Evolutionary conservation across 2,797 vertebrate species (phyloP).

Genomic region (Florisuga fusca): DNA sequence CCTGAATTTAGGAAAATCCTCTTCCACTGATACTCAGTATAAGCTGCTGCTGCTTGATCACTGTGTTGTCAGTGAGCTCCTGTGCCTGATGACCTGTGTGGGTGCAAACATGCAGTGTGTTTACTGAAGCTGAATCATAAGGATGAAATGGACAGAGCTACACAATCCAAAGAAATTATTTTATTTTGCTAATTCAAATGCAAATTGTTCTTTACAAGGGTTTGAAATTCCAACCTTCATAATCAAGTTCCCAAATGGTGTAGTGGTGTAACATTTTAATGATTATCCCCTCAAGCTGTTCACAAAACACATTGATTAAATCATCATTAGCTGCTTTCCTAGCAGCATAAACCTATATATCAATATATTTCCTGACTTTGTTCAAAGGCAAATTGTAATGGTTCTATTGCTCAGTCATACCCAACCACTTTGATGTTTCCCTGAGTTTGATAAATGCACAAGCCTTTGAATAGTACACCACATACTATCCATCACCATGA

Average conservation of each 20-base stretch:
- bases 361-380: constrained; percentile 45
- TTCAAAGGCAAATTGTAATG: constrained; percentile 43
- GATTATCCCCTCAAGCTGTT: not conserved
- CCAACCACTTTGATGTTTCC: not conserved
- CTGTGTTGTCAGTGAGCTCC: not conserved
- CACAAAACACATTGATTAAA: not conserved
- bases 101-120: not conserved
- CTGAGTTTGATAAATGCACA: constrained; percentile 32
- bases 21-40: not conserved
- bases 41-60: not conserved
- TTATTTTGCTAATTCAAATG: not conserved
- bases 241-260: not conserved
- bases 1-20: not conserved
- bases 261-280: not conserved
- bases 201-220: not conserved
- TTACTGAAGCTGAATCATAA: not conserved
- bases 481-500: not conserved
- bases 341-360: constrained; percentile 41
- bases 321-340: constrained; percentile 15
- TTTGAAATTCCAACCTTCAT: not conserved
- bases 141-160: not conserved
- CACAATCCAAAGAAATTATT: not conserved
- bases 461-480: constrained; percentile 16
- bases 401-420: constrained; percentile 30
- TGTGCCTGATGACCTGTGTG: not conserved